These are phyloP conservation scores for Cheilinus undulatus DNA, from an alignment of 2,113 vertebrate genomes.

Conservation along the genomic window DNA sequence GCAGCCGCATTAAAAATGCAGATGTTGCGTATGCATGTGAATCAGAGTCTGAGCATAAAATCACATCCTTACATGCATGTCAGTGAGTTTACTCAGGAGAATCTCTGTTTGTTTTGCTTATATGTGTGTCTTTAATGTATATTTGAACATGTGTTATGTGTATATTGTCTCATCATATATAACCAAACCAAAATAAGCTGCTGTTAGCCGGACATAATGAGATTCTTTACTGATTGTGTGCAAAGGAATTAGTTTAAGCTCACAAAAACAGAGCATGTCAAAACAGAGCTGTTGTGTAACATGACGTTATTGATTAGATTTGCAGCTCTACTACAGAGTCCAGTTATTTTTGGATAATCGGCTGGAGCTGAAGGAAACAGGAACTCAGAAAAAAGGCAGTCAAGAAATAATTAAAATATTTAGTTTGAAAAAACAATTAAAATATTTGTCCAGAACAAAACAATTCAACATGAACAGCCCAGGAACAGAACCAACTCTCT, in stretches of 20 bases:
- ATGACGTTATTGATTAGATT: background rate
- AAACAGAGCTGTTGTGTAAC: background rate
- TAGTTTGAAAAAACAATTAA: background rate
- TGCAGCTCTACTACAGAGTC: background rate
- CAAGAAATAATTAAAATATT: background rate
- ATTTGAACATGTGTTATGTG: constrained; percentile 16
- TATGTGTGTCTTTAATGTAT: constrained; percentile 1
- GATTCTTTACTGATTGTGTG: constrained; percentile 10
- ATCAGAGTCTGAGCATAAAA: background rate
- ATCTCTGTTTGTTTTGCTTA: constrained; percentile 8
- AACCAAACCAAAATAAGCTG: constrained; percentile 13
- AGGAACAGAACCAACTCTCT: no score
- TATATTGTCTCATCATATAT: constrained; percentile 25
- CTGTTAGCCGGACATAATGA: background rate
- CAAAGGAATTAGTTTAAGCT: constrained; percentile 16
- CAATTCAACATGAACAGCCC: no score
- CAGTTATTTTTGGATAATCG: background rate
- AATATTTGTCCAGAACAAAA: no score
- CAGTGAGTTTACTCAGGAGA: background rate
- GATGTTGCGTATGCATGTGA: constrained; percentile 6
- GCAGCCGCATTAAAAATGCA: background rate
- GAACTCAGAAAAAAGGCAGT: background rate
- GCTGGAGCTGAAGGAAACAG: background rate
- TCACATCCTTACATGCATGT: background rate
- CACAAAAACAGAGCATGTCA: constrained; percentile 4